phyloP scores from a whole-genome alignment of 2,113 vertebrate species.

The Proterorhinus semilunaris region DNA sequence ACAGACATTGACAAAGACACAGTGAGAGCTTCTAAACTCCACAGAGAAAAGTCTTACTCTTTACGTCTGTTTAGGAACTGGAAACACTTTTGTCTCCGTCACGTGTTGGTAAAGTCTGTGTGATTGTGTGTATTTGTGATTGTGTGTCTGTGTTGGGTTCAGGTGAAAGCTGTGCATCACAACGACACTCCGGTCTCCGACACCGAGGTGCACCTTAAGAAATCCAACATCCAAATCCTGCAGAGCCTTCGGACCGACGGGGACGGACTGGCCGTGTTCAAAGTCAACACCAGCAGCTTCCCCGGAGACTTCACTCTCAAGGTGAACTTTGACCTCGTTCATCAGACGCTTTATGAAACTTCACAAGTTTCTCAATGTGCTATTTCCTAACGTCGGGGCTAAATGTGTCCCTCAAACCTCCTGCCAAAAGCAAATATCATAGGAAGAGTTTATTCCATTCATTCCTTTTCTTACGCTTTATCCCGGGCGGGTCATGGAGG shows the following conservation, averaged over 20 bases:
- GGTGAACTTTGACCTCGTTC: neutral
- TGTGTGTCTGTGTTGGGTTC: no score
- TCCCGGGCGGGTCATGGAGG: no score
- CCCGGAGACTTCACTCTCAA: neutral
- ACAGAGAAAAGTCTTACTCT: no score
- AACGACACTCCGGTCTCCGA: neutral
- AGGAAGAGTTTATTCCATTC: no score
- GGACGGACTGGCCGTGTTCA: conserved; percentile 57
- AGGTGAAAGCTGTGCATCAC: neutral
- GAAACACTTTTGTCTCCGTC: neutral
- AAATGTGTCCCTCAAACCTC: no score
- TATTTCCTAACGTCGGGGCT: no score
- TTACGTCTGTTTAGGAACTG: no score
- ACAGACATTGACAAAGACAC: no score
- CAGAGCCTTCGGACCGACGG: conserved; percentile 63
- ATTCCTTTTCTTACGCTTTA: no score
- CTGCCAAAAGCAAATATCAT: no score
- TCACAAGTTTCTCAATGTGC: neutral
- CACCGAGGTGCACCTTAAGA: neutral
- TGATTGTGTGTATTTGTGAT: no score
- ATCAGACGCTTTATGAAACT: neutral
- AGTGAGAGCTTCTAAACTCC: no score
- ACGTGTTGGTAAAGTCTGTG: neutral
- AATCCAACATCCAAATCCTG: neutral
- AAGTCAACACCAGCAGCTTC: neutral